Percentiles rank a stretch among this genome's conserved stretches.
These are phyloP conservation scores for Melipona beecheii DNA, from an alignment of 2,888 invertebrate genomes.

Conservation along the genomic window DNA sequence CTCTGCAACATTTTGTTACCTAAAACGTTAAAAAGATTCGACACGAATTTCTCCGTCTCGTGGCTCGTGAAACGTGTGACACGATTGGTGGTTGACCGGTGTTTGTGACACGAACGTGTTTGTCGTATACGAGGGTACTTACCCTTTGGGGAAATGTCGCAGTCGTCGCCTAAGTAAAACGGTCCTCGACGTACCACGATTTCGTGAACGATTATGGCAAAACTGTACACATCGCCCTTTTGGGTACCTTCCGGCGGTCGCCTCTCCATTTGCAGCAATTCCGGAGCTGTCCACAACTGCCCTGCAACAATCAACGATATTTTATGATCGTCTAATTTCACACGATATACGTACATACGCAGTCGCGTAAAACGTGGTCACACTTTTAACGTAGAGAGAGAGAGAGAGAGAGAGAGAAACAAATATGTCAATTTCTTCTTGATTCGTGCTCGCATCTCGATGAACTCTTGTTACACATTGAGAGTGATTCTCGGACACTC, in stretches of 20 bases:
- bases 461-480: not conserved
- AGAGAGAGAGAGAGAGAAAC: not conserved
- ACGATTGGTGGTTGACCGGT: not conserved
- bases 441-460: not conserved
- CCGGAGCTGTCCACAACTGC: slow-evolving; percentile 96
- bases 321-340: not conserved
- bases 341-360: not conserved
- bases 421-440: not conserved
- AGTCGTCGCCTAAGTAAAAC: slow-evolving; percentile 90
- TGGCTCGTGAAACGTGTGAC: not conserved
- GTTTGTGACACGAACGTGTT: not conserved
- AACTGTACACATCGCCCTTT: slow-evolving; percentile 98
- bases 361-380: too few relatives aligned
- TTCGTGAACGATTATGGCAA: slow-evolving; percentile 97
- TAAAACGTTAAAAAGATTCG: not conserved
- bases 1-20: too few relatives aligned
- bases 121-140: slow-evolving; percentile 76
- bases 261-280: slow-evolving; percentile 90
- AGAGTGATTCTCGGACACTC: slow-evolving; percentile 82
- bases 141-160: slow-evolving; percentile 90
- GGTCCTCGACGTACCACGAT: slow-evolving; percentile 95
- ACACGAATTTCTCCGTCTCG: not conserved
- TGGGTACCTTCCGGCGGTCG: slow-evolving; percentile 90
- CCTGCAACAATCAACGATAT: slow-evolving; percentile 85
- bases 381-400: not conserved